Base-by-base conservation (phyloP, 2,797 vertebrate genomes). In the Parambassis ranga region DNA sequence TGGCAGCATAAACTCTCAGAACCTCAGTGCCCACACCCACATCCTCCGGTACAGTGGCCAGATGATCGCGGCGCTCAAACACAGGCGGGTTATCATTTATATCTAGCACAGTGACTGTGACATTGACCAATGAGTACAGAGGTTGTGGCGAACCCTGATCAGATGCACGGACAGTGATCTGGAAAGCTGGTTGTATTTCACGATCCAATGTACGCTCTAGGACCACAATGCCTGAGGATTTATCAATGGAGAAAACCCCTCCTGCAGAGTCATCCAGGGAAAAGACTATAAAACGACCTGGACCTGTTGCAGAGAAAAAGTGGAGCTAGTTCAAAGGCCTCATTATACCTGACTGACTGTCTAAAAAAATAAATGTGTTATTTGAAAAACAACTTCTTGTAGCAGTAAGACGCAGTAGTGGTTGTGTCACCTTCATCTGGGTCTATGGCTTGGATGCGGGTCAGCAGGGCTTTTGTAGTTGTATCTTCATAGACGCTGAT, bases 51-150 rank as follows among this genome's bases (percentile, higher is more conserved):
- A 98, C 93, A 0, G 94, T 95, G 0, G 95, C 93, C 30, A 97
- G 87, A 65, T 97, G 96, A 71, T 99, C 97, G 14, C 95, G 94
- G 16, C 94, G 93, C 82, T 98, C 96, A 24, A 99, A 99, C 59
- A 98, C 94, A 0, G 97, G 97, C 0, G 97, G 97, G 75, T 98
- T 99, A 87, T 99, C 97, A 6, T 99, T 99, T 44, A 98, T 93
- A 70, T 99, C 97, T 50, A 99, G 81, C 22, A 99, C 95, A 0
- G 93, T 96, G 71, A 99, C 94, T 2, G 95, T 97, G 23, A 99
- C 87, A 0, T 94, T 95, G 56, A 94, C 86, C 13, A 95, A 75
- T 0, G 97, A 95, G 18, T 90, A 96, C 18, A 97, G 93, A 5
- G 92, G 89, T 50, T 81, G 62, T 0, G 92, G 92, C 0, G 87